Evolutionary conservation across 2,113 vertebrate species (phyloP), one percentile per base, ranked within the genome.

Genomic region (Brachirus orientalis): DNA sequence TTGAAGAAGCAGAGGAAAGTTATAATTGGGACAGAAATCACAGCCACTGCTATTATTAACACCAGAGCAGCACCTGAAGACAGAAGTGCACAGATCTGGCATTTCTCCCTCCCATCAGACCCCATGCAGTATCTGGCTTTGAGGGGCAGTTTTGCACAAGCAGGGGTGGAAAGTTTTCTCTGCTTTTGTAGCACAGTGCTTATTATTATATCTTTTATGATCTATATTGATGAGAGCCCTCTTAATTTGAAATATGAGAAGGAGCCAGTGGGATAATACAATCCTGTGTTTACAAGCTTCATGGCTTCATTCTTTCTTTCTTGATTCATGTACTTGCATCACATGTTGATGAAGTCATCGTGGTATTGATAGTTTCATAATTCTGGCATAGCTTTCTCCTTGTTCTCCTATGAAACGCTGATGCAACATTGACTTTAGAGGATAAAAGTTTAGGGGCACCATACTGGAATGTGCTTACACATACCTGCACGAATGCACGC

Each of bases 381-480:
- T 64, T 67, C 72, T 56, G 61, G 11, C 19, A 38, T 7, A 20
- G 16, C n/a, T 55, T 41, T 41, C 53, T 48, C 16, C 44, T 54
- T 45, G 46, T 69, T 78, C 62, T 58, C 63, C 35, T 45, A 57
- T 52, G 53, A 56, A 51, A 16, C 47, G 10, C 33, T 79, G 77
- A 78, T 60, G 64, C 48, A 77, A 80, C 74, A 48, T 52, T 17
- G 47, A 65, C 33, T 19, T 69, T 4, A 11, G 41, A 70, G 47
- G 54, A 59, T 45, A 33, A 12, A 47, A 55, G 60, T 35, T 6
- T 19, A 51, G 22, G 44, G 54, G 44, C 67, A 69, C 50, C 11
- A 2, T 14, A 2, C 36, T 63, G 71, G 69, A 80, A 87, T 83
- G 68, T 63, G 55, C 69, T 52, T 54, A 53, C 48, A 40, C 46